Base-by-base conservation (phyloP, 1,140 invertebrate species). In the Tetramorium alpestre region DNA sequence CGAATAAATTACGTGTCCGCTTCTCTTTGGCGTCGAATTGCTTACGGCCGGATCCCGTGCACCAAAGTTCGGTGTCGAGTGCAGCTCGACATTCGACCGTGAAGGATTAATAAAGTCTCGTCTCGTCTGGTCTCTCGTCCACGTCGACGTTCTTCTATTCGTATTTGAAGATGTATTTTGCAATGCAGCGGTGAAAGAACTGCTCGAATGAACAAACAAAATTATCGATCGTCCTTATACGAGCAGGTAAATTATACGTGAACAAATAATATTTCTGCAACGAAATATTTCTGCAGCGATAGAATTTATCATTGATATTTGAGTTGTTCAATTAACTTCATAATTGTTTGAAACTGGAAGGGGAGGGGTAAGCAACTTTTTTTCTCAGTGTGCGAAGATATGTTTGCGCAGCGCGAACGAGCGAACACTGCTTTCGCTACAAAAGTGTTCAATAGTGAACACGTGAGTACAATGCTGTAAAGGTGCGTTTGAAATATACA, bases 1-100 rank as follows among this genome's bases (percentile, higher is more conserved):
- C 76, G 18, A 78, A 78, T 78, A 64, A 78, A 78, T 78, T 78
- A 78, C 76, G 25, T 77, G 56, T 47, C 41, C 75, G 75, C 3
- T 64, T 18, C 76, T 78, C 76, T 65, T 64, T 65, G 60, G 75
- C 25, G 22, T 78, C 76, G 60, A 47, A 78, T 78, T 65, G 41
- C 76, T 78, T 78, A 78, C 41, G 25, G 76, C 18, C 76, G 60
- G 58, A 78, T 78, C 76, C 28, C 8, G 7, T 78, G 44, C 76
- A 65, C 11, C 60, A 78, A 78, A 78, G 76, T 78, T 65, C 28
- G 60, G 60, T 22, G 60, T 78, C 58, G 25, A 78, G 76, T 78
- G 18, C 18, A 47, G 25, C 44, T 78, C 11, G 44, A 78, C 25
- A 78, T 78, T 78, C 41, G 28, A 78, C 25, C 76, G 44, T 78